These are phyloP conservation scores for Drosophila cyrtoloma DNA, from an alignment of 2,888 invertebrate genomes.

Conservation along the genomic window DNA sequence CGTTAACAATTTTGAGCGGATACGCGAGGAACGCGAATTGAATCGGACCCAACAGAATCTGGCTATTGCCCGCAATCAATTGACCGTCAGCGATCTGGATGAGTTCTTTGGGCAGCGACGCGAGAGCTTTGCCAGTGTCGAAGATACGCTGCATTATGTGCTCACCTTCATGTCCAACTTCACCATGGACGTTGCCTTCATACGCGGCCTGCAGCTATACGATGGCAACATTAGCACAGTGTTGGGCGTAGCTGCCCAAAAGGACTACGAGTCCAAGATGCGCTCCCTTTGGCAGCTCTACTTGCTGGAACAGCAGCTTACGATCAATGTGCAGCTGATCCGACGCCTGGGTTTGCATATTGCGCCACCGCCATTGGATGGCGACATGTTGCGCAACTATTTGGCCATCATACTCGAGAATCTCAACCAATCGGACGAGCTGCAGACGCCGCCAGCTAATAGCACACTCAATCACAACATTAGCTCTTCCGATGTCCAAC, in stretches of 20 bases:
- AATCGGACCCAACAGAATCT: slow-evolving; percentile 32
- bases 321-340: slow-evolving; percentile 71
- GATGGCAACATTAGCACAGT: slow-evolving; percentile 63
- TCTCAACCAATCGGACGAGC: slow-evolving; percentile 18
- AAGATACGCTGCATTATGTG: slow-evolving; percentile 62
- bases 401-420: slow-evolving; percentile 45
- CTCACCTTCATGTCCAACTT: slow-evolving; percentile 75
- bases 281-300: slow-evolving; percentile 81
- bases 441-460: background rate
- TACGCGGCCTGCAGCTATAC: slow-evolving; percentile 73
- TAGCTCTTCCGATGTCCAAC: slow-evolving; percentile 16
- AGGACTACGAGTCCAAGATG: slow-evolving; percentile 75
- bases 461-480: background rate
- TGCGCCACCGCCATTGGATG: slow-evolving; percentile 45
- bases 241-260: slow-evolving; percentile 67
- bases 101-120: slow-evolving; percentile 66
- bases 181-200: slow-evolving; percentile 77
- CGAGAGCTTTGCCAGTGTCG: slow-evolving; percentile 56
- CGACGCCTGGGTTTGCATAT: slow-evolving; percentile 63
- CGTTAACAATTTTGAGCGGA: slow-evolving; percentile 78
- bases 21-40: slow-evolving; percentile 70
- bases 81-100: slow-evolving; percentile 78
- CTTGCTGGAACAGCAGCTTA: slow-evolving; percentile 74
- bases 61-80: slow-evolving; percentile 55
- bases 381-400: slow-evolving; percentile 49